Evolutionary conservation across 1,140 invertebrate species (phyloP), one percentile per base, ranked within the genome.

Genomic region (Drosophila nigromelanica): DNA sequence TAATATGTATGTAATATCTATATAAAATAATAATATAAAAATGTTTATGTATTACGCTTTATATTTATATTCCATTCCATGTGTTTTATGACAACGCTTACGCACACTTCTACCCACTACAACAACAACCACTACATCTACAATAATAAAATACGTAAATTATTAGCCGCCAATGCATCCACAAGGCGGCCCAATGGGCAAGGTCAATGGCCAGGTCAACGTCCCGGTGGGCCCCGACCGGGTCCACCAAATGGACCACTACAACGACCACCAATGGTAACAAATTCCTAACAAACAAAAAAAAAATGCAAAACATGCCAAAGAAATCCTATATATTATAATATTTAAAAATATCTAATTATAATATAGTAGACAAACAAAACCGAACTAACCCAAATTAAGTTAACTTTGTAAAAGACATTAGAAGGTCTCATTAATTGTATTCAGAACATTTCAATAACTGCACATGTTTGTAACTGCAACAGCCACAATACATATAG

Each of bases 211-310:
- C 92, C 66, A 91, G 93, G 93, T 43, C 94, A 93, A 14, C 92
- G 93, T 24, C 94, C 94, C 80, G 94, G 95, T 69, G 95, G 95
- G 7, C 95, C 95, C 2, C 94, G 95, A 94, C 94, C 94, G 81
- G 95, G 95, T 42, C 94, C 94, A 47, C 93, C 93, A 73, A 91
- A 91, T 75, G 90, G 91, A 71, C 91, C 94, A 60, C 93, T 94
- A 52, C 94, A 94, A 78, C 92, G 95, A 85, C 95, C 94, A 63
- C 95, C 94, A 91, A 95, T 95, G 95, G 95, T 95, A 93, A 93
- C 91, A 89, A 83, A 69, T 67, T 71, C 66, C 72, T 70, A 76
- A 69, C 75, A 55, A 73, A 40, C 54, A 71, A 64, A 78, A 37
- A 43, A 56, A 61, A 52, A 42, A 61, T 30, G 7, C 33, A 56